Percentiles rank a stretch among this genome's conserved stretches.
Evolutionary conservation across 2,797 vertebrate genomes (phyloP).

Genomic region (Scolopax bukidnonensis): DNA sequence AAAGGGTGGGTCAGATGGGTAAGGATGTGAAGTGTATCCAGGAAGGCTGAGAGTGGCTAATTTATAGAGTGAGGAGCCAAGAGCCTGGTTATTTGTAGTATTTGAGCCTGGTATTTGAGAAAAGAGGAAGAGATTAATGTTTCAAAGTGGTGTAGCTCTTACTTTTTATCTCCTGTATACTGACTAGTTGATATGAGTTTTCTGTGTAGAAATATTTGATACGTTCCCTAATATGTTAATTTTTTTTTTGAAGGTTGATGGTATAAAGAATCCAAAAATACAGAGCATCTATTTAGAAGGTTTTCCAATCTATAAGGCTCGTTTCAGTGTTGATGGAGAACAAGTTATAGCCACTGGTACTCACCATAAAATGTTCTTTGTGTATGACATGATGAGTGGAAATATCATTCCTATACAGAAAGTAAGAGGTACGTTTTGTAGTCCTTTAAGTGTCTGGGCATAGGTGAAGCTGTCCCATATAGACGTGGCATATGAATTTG

Average conservation of each 20-base stretch:
- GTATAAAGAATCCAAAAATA: conserved; percentile 91
- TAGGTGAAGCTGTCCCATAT: neutral
- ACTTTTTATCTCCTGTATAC: neutral
- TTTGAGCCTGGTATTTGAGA: neutral
- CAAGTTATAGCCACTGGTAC: conserved; percentile 89
- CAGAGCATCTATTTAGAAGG: conserved; percentile 91
- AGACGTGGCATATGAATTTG: neutral
- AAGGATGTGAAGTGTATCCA: neutral
- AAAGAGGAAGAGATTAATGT: neutral
- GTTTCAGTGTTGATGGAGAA: conserved; percentile 88
- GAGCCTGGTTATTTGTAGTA: neutral
- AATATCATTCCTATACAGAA: conserved; percentile 82
- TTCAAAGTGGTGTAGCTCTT: neutral
- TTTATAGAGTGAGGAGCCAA: neutral
- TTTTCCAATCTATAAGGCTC: conserved; percentile 89
- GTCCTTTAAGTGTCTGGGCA: neutral
- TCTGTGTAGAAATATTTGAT: neutral
- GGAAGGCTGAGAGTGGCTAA: neutral
- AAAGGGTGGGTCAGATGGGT: neutral
- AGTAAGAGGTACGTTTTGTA: conserved; percentile 82
- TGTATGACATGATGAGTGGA: conserved; percentile 96
- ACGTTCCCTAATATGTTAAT: neutral
- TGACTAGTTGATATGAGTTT: neutral
- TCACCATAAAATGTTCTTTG: conserved; percentile 89
- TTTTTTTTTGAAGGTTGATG: conserved; percentile 85